phyloP scores from a whole-genome alignment of 2,113 vertebrate species.

The Dromaius novaehollandiae region DNA sequence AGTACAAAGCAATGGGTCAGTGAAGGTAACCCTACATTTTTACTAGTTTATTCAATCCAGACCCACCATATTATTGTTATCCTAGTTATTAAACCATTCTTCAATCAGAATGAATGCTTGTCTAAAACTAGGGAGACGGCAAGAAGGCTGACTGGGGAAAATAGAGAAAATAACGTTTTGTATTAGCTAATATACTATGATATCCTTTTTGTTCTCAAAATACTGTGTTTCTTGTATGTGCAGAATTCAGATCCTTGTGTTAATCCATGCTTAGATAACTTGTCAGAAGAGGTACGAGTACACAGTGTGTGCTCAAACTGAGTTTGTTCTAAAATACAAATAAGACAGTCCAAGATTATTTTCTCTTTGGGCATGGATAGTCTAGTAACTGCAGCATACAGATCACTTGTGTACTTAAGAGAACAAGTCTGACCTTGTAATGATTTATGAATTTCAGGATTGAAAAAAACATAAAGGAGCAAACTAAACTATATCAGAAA shows the following conservation, averaged over 20 bases:
- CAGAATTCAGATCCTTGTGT: neutral
- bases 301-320: neutral
- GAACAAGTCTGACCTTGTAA: neutral
- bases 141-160: neutral
- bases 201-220: constrained; percentile 1
- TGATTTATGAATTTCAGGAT: neutral
- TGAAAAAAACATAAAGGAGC: neutral
- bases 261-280: neutral
- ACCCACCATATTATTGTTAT: neutral
- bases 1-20: neutral
- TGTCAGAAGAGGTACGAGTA: neutral
- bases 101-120: neutral
- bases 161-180: neutral
- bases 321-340: constrained; percentile 25
- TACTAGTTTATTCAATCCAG: neutral
- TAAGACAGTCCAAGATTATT: neutral
- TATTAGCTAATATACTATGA: neutral
- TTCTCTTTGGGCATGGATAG: neutral
- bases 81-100: neutral
- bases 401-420: neutral
- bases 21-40: neutral
- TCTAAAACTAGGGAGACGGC: neutral
- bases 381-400: neutral
- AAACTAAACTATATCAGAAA: neutral
- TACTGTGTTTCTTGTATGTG: neutral